Conservation (phyloP, 2,797 vertebrate genomes). For the Sebastes vulpes region DNA sequence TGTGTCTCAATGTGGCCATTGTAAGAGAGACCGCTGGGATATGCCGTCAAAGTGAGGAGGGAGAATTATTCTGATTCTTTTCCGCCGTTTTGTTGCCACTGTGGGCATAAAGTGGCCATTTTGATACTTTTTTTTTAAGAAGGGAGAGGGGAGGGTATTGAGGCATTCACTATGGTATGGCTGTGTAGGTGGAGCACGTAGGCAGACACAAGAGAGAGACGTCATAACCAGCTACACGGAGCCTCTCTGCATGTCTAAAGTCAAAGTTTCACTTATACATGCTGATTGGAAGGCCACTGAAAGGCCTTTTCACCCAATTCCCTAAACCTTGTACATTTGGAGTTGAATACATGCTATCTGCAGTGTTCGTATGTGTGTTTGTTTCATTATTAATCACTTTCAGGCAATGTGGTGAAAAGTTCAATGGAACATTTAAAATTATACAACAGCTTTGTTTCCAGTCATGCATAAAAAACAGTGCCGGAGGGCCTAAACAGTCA, state of each 20-base stretch:
- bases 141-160: constrained; percentile 13
- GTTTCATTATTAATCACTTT: constrained; percentile 19
- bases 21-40: constrained; percentile 63
- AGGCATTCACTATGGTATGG: constrained; percentile 69
- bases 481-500: background rate
- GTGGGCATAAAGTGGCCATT: constrained; percentile 74
- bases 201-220: constrained; percentile 39
- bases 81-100: constrained; percentile 50
- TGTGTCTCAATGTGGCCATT: constrained; percentile 86
- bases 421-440: constrained; percentile 18
- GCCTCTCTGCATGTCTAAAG: constrained; percentile 8
- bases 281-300: background rate
- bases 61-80: constrained; percentile 77
- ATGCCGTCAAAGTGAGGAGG: constrained; percentile 63
- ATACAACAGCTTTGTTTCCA: constrained; percentile 2
- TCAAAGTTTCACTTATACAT: constrained; percentile 17
- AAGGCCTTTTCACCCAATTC: background rate
- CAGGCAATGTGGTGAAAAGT: background rate
- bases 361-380: background rate
- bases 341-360: background rate
- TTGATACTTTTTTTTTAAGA: constrained; percentile 36
- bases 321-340: background rate
- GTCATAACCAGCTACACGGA: constrained; percentile 31
- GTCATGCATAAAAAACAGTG: constrained; percentile 5
- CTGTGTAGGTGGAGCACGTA: constrained; percentile 75